A percentile compares a stretch with the other conserved stretches of the same genome.
Conservation (phyloP, 2,113 vertebrate species). For the Microtus montanus region DNA sequence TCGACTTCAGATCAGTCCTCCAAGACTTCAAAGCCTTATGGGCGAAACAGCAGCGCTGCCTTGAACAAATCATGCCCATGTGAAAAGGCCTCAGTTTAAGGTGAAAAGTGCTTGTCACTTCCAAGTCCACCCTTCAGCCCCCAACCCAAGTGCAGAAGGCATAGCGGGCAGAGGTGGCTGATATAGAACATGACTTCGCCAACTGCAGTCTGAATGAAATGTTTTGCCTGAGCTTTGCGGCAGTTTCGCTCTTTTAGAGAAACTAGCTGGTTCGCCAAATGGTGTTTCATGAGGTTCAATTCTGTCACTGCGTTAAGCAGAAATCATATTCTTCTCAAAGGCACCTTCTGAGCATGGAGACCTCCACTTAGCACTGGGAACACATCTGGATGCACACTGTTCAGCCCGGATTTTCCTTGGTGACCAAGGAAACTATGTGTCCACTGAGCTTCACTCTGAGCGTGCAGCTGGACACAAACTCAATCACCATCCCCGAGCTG, state of each 20-base stretch:
- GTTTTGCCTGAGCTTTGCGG: neutral
- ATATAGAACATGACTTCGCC: neutral
- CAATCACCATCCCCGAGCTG: rapidly evolving
- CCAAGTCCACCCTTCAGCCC: neutral
- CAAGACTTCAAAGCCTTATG: neutral
- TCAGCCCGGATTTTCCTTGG: rapidly evolving
- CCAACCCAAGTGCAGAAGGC: neutral
- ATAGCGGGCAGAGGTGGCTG: no score
- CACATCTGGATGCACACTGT: rapidly evolving
- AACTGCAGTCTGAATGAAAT: neutral
- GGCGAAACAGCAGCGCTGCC: neutral
- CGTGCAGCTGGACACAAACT: rapidly evolving
- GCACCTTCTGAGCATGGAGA: neutral
- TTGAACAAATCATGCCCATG: rapidly evolving
- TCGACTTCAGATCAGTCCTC: neutral
- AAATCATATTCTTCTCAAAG: neutral
- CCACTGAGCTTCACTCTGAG: neutral
- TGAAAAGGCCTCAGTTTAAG: rapidly evolving
- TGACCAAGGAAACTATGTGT: rapidly evolving
- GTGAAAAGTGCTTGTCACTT: neutral
- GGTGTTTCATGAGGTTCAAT: rapidly evolving
- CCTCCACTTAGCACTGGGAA: no score
- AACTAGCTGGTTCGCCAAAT: neutral
- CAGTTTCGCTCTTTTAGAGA: rapidly evolving
- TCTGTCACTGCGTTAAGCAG: neutral